Conservation (phyloP, 2,797 vertebrate genomes). For the Dallia pectoralis region DNA sequence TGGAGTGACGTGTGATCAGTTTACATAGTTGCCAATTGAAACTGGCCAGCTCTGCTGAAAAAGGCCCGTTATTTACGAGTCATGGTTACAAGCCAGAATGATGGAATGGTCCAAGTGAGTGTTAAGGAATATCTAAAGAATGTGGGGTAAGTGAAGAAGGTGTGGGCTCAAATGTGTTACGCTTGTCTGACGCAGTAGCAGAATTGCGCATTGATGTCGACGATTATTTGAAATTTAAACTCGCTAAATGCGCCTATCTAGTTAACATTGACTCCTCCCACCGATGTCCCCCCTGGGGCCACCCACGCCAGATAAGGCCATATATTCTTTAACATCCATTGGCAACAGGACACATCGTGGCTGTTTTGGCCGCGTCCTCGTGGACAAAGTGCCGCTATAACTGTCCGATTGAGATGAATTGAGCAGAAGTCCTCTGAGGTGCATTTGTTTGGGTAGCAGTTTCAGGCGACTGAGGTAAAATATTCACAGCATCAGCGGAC, state of each 20-base stretch:
- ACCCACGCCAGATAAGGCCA: slow-evolving; percentile 57
- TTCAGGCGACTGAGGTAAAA: slow-evolving; percentile 71
- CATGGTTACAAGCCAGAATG: background rate
- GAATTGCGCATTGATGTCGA: slow-evolving; percentile 17
- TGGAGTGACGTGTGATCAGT: no score
- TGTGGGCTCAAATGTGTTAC: background rate
- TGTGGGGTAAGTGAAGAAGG: background rate
- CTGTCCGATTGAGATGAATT: slow-evolving; percentile 67
- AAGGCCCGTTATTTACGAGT: background rate
- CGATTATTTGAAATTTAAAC: slow-evolving; percentile 32
- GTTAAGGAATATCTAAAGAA: background rate
- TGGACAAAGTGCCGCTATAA: slow-evolving; percentile 64
- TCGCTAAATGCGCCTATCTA: slow-evolving; percentile 29
- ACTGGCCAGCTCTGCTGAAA: no score
- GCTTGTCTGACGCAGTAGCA: slow-evolving; percentile 6
- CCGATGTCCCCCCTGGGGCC: slow-evolving; percentile 38
- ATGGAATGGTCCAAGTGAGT: background rate
- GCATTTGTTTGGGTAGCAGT: slow-evolving; percentile 65
- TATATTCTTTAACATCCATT: slow-evolving; percentile 65
- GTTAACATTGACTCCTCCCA: slow-evolving; percentile 53
- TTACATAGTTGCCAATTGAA: no score
- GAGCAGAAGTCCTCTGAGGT: slow-evolving; percentile 57
- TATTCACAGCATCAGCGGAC: slow-evolving; percentile 67
- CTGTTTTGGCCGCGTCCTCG: slow-evolving; percentile 57
- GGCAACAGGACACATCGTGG: slow-evolving; percentile 50